Evolutionary conservation across 2,888 invertebrate species (phyloP).

Genomic region (Daptonema setosum): DNA sequence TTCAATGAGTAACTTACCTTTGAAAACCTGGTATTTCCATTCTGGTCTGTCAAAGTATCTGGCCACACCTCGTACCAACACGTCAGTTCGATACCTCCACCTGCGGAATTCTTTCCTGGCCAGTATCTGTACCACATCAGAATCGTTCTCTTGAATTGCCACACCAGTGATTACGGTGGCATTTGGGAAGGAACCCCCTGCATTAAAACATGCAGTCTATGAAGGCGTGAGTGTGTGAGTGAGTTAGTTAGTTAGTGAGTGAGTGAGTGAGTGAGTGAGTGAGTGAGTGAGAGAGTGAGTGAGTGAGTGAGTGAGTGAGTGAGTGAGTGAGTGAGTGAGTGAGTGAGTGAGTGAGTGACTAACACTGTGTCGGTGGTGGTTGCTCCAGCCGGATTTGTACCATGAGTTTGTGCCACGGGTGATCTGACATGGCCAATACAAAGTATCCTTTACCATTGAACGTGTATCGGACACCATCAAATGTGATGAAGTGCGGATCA

Average conservation of each 20-base stretch:
- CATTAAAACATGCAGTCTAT: background rate
- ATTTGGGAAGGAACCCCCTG: conserved; percentile 15
- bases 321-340: too few species aligned
- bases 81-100: conserved; percentile 71
- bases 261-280: too few species aligned
- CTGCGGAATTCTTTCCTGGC: conserved; percentile 56
- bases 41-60: conserved; percentile 68
- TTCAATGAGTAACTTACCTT: too few species aligned
- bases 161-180: conserved; percentile 28
- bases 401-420: conserved; percentile 13
- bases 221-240: too few species aligned
- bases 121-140: conserved; percentile 57
- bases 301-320: too few species aligned
- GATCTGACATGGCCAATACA: conserved; percentile 37
- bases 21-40: conserved; percentile 68
- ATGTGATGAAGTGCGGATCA: conserved; percentile 80
- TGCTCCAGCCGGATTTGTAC: conserved; percentile 18
- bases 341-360: too few species aligned
- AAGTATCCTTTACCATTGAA: conserved; percentile 86
- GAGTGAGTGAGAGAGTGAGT: too few species aligned
- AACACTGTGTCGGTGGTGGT: conserved; percentile 17
- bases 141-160: conserved; percentile 56
- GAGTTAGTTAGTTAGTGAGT: too few species aligned
- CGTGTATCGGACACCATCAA: conserved; percentile 65
- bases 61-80: conserved; percentile 59